Evolutionary conservation across 2,888 invertebrate genomes (phyloP).

Genomic region (Ornithoptera alexandrae): DNA sequence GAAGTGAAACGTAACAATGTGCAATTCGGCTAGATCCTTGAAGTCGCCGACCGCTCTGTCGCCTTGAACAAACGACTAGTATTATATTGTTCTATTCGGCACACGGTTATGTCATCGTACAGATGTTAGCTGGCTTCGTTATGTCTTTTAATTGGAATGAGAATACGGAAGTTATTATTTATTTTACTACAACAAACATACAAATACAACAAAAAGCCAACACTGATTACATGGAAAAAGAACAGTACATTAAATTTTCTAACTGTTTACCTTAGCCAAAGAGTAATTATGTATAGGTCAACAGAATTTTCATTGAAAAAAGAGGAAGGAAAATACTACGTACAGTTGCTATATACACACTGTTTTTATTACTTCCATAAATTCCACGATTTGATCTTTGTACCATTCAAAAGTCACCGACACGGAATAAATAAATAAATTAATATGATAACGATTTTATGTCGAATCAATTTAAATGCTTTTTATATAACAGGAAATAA

Average conservation of each 20-base stretch:
- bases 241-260: too few species aligned
- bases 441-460: neutral
- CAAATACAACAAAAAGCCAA: neutral
- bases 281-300: too few species aligned
- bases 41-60: conserved; percentile 50
- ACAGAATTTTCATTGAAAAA: too few species aligned
- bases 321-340: too few species aligned
- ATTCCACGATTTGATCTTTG: neutral
- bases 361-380: neutral
- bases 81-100: conserved; percentile 43
- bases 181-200: neutral
- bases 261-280: too few species aligned
- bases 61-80: conserved; percentile 65
- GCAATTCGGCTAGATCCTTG: conserved; percentile 40
- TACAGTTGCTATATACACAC: too few species aligned
- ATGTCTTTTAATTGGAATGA: conserved; percentile 8
- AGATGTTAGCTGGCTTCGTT: conserved; percentile 23
- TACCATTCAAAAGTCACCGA: neutral
- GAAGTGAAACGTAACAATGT: conserved; percentile 24
- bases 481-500: too few species aligned
- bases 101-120: conserved; percentile 28
- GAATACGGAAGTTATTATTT: conserved; percentile 9
- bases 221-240: neutral
- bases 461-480: neutral
- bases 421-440: neutral